phyloP scores from a whole-genome alignment of 2,113 vertebrate species.

The Echinops telfairi region DNA sequence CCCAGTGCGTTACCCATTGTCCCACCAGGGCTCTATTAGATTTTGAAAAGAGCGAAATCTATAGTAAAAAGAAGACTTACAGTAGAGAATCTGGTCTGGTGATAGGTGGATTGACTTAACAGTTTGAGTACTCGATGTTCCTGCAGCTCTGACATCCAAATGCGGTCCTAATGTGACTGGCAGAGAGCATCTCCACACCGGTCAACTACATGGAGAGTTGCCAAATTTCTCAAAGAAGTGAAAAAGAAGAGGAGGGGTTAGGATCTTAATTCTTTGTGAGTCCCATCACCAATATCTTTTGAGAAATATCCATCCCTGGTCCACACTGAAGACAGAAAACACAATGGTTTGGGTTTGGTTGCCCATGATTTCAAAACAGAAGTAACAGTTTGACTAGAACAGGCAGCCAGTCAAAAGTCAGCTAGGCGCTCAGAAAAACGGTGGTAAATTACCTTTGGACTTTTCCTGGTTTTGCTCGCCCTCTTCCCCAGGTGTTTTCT shows the following conservation, averaged over 20 bases:
- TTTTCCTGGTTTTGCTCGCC: not conserved
- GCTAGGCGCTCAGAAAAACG: conserved; percentile 29
- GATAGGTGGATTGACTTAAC: not conserved
- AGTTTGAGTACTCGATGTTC: not conserved
- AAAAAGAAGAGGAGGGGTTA: not conserved
- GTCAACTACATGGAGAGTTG: not conserved
- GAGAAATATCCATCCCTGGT: not conserved
- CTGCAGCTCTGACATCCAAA: not conserved
- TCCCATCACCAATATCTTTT: conserved; percentile 31
- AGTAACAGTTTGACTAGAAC: not conserved
- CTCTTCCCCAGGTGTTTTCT: not conserved
- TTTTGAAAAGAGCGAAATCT: not conserved
- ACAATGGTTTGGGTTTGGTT: not conserved
- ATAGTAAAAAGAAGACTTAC: not conserved
- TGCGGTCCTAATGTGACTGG: not conserved
- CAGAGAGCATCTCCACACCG: not conserved
- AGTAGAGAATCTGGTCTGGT: not conserved
- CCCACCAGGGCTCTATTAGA: not conserved
- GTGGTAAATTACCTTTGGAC: not conserved
- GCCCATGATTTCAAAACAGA: not conserved
- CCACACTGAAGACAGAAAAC: conserved; percentile 10
- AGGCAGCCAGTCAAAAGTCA: not conserved
- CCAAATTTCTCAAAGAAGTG: conserved; percentile 12
- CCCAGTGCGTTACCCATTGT: no score
- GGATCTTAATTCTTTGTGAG: not conserved